These are phyloP conservation scores for Pelobates fuscus DNA, from an alignment of 2,113 vertebrate genomes.

Conservation along the genomic window DNA sequence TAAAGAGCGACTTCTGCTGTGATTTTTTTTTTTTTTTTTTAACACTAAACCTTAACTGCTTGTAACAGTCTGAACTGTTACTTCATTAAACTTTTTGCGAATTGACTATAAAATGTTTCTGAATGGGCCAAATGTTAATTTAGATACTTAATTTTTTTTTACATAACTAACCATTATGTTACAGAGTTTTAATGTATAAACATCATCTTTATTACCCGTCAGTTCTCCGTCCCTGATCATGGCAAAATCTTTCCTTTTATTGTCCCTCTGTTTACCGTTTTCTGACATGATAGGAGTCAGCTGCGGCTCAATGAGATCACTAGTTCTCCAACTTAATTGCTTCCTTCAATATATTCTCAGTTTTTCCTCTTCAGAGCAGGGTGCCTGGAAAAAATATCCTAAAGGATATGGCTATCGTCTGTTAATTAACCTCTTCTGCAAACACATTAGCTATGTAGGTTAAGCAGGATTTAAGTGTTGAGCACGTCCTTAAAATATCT, in stretches of 20 bases:
- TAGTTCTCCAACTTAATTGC: constrained; percentile 88
- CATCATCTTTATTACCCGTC: constrained; percentile 87
- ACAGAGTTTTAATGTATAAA: constrained; percentile 77
- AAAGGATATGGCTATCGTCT: constrained; percentile 73
- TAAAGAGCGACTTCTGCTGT: not conserved
- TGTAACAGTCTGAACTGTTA: constrained; percentile 63
- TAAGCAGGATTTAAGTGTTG: constrained; percentile 71
- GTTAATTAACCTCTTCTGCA: constrained; percentile 81
- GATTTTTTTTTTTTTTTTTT: constrained; percentile 50
- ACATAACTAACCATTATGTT: constrained; percentile 71
- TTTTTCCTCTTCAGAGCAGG: constrained; percentile 84
- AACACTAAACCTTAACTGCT: constrained; percentile 48
- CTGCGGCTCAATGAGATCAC: constrained; percentile 77
- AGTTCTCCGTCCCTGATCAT: constrained; percentile 86
- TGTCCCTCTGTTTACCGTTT: constrained; percentile 80
- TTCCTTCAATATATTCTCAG: constrained; percentile 83
- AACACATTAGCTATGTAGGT: constrained; percentile 78
- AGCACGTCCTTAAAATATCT: constrained; percentile 67
- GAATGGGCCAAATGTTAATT: constrained; percentile 69
- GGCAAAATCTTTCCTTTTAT: constrained; percentile 74
- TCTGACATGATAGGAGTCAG: constrained; percentile 85
- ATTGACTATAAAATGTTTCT: constrained; percentile 66
- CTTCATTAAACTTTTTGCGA: constrained; percentile 73
- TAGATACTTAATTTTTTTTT: constrained; percentile 72
- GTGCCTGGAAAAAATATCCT: constrained; percentile 77